Percentiles rank a stretch among this genome's conserved stretches.
Evolutionary conservation across 2,113 vertebrate genomes (phyloP).

Genomic region (Hassar affinis): DNA sequence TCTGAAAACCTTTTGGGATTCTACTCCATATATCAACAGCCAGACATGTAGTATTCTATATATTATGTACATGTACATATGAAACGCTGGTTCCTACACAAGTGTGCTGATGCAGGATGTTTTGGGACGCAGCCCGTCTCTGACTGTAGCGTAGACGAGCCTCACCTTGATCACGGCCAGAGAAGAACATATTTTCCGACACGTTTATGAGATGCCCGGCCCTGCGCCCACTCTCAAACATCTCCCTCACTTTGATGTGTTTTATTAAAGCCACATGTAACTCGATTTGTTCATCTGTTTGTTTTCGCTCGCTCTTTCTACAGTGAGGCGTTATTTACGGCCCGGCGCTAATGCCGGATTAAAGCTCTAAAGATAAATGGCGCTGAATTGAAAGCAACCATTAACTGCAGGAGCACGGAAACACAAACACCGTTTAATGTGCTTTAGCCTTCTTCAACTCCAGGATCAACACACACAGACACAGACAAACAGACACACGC

Average conservation of each 20-base stretch:
- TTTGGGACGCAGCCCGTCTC: slow-evolving; percentile 30
- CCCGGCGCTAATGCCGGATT: slow-evolving; percentile 52
- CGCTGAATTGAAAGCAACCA: slow-evolving; percentile 39
- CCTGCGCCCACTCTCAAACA: slow-evolving; percentile 56
- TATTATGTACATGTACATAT: not conserved
- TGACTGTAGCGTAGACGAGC: slow-evolving; percentile 55
- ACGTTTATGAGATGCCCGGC: slow-evolving; percentile 73
- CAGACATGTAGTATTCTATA: not conserved
- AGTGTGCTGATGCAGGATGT: not conserved
- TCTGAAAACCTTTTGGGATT: not conserved
- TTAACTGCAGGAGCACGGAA: slow-evolving; percentile 30
- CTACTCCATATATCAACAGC: not conserved
- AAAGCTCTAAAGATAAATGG: slow-evolving; percentile 55
- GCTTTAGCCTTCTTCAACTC: slow-evolving; percentile 6
- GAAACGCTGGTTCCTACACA: not conserved
- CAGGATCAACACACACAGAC: not conserved
- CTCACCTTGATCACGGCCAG: slow-evolving; percentile 67
- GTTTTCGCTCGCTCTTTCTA: slow-evolving; percentile 56
- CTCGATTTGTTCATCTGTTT: slow-evolving; percentile 70
- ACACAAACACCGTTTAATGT: slow-evolving; percentile 30
- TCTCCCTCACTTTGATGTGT: slow-evolving; percentile 67
- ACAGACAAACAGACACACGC: too few relatives aligned
- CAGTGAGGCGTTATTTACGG: slow-evolving; percentile 69
- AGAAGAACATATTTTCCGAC: slow-evolving; percentile 69
- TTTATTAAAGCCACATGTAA: slow-evolving; percentile 72